Conservation (phyloP, 2,888 invertebrate genomes). For the Drosophila kuntzei region DNA sequence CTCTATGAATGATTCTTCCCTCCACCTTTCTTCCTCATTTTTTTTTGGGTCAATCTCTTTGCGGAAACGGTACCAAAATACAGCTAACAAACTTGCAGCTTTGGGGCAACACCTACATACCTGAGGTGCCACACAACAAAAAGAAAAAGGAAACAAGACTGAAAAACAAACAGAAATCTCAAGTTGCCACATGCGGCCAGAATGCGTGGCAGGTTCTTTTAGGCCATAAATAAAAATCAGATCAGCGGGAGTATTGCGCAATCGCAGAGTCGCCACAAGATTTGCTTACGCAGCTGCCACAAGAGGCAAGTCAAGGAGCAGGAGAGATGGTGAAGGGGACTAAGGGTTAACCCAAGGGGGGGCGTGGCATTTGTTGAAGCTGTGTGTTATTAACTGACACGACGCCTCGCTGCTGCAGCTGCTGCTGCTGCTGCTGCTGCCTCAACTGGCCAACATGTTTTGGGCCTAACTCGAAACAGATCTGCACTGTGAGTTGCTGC, state of each 20-base stretch:
- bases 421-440: slow-evolving; percentile 35
- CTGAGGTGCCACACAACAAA: slow-evolving; percentile 2
- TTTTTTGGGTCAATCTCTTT: slow-evolving; percentile 68
- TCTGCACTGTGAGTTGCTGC: slow-evolving; percentile 11
- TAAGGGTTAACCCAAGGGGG: slow-evolving; percentile 9
- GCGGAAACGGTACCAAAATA: slow-evolving; percentile 53
- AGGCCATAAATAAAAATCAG: slow-evolving; percentile 84
- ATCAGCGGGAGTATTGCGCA: slow-evolving; percentile 84
- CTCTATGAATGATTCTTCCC: slow-evolving; percentile 47
- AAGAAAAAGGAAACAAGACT: not conserved
- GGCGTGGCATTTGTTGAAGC: slow-evolving; percentile 15
- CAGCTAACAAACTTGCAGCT: slow-evolving; percentile 14
- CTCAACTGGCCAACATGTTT: slow-evolving; percentile 62
- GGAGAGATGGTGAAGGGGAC: not conserved
- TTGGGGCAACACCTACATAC: slow-evolving; percentile 11
- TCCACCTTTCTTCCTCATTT: not conserved
- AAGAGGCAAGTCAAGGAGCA: slow-evolving; percentile 5
- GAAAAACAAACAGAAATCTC: slow-evolving; percentile 37
- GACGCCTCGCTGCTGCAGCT: slow-evolving; percentile 58
- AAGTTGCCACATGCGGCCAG: slow-evolving; percentile 35
- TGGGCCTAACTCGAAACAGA: slow-evolving; percentile 67
- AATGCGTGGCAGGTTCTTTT: slow-evolving; percentile 31
- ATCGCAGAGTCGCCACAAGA: slow-evolving; percentile 62
- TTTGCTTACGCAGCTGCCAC: slow-evolving; percentile 61
- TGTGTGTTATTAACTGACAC: slow-evolving; percentile 28